These are phyloP conservation scores for Phocoena phocoena DNA, from an alignment of 2,113 vertebrate species.

Conservation along the genomic window DNA sequence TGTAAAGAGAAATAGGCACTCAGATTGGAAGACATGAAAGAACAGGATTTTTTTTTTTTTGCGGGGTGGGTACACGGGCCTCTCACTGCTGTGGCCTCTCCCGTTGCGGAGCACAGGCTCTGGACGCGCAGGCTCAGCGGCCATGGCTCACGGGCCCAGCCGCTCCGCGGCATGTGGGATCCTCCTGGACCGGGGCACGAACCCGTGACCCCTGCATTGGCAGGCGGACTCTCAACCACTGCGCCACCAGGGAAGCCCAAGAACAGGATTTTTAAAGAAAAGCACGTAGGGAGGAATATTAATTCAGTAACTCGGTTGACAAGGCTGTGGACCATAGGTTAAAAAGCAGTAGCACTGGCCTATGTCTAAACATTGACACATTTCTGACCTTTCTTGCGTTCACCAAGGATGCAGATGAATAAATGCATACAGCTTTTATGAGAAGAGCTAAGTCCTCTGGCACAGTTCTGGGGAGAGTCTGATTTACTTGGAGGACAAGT, in stretches of 20 bases:
- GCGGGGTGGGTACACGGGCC: too few species aligned
- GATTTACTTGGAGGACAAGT: not conserved
- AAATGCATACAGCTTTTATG: not conserved
- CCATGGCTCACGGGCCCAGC: too few species aligned
- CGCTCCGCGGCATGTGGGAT: too few species aligned
- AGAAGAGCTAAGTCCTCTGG: not conserved
- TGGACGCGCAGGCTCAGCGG: too few species aligned
- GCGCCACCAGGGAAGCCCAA: not conserved
- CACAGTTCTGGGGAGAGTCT: not conserved
- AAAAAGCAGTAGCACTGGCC: not conserved
- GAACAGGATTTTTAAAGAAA: conserved; percentile 42
- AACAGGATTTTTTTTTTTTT: conserved; percentile 12
- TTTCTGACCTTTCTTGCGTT: not conserved
- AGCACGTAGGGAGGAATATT: not conserved
- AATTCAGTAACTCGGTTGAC: not conserved
- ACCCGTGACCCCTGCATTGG: too few species aligned
- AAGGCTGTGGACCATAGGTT: not conserved
- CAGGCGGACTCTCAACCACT: too few species aligned
- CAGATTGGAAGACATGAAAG: not conserved
- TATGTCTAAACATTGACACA: not conserved
- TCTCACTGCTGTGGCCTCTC: too few species aligned
- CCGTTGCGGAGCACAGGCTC: too few species aligned
- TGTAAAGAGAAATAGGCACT: not conserved
- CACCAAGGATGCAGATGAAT: not conserved
- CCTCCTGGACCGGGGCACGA: too few species aligned